Evolutionary conservation across 2,888 invertebrate species (phyloP).

Genomic region (Leucania comma): DNA sequence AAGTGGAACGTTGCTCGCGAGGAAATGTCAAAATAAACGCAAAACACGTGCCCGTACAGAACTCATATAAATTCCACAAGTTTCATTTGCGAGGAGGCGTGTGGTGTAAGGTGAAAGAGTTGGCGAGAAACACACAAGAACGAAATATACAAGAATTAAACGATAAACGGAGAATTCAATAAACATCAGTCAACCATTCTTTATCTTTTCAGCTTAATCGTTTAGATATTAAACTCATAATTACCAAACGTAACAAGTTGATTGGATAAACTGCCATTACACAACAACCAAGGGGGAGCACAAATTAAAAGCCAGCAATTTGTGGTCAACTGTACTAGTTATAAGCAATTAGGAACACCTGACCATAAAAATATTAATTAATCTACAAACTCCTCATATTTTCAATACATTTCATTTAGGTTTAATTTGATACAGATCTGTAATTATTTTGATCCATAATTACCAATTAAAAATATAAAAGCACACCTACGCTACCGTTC

Average conservation of each 20-base stretch:
- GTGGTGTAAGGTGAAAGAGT: constrained; percentile 61
- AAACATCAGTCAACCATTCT: too few species aligned
- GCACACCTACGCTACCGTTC: constrained; percentile 18
- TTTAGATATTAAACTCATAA: neutral
- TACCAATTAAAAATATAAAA: constrained; percentile 16
- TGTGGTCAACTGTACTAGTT: too few species aligned
- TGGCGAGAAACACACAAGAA: constrained; percentile 1
- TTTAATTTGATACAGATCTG: constrained; percentile 13
- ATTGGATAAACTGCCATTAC: constrained; percentile 8
- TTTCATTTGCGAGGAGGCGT: constrained; percentile 77
- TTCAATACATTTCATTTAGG: neutral
- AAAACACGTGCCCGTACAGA: constrained; percentile 80
- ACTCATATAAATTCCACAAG: constrained; percentile 85
- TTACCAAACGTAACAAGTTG: neutral
- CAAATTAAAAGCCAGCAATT: constrained; percentile 3
- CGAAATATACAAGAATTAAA: too few species aligned
- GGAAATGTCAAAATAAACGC: constrained; percentile 77
- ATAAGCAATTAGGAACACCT: too few species aligned
- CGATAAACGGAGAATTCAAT: too few species aligned
- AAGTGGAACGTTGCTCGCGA: constrained; percentile 64
- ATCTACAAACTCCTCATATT: neutral
- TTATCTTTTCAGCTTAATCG: too few species aligned
- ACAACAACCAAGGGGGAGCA: neutral
- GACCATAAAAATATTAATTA: constrained; percentile 18
- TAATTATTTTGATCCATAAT: constrained; percentile 6